These are phyloP conservation scores for Herpailurus yagouaroundi DNA, from an alignment of 2,113 vertebrate genomes.

Conservation along the genomic window DNA sequence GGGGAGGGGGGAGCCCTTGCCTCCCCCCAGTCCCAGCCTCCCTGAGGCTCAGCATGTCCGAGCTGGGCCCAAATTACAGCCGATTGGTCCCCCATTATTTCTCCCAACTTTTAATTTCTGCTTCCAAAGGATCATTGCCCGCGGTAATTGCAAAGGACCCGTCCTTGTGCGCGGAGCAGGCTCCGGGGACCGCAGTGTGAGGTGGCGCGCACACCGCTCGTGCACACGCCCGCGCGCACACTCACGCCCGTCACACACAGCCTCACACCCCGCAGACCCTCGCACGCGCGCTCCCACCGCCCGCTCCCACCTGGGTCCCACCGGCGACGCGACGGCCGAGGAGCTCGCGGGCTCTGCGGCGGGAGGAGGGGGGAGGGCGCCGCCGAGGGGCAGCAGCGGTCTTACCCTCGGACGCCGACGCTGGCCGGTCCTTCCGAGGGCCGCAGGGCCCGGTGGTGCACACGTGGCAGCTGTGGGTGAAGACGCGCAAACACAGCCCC, in stretches of 20 bases:
- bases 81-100: conserved; percentile 97
- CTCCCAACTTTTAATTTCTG: conserved; percentile 97
- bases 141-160: conserved; percentile 95
- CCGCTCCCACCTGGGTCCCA: conserved; percentile 46
- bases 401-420: background rate
- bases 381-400: too few species aligned
- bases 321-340: background rate
- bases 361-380: background rate
- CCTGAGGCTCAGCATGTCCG: conserved; percentile 93
- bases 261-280: background rate
- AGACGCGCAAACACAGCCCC: background rate
- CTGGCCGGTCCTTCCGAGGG: background rate
- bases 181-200: conserved; percentile 71
- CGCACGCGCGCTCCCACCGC: background rate
- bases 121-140: conserved; percentile 97
- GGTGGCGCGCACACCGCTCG: conserved; percentile 23
- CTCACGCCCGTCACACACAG: background rate
- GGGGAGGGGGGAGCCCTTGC: conserved; percentile 63
- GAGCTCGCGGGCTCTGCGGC: background rate
- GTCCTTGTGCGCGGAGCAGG: conserved; percentile 92
- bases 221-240: background rate
- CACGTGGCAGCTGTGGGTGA: background rate
- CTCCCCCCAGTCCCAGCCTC: conserved; percentile 80
- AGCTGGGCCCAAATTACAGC: conserved; percentile 89
- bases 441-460: background rate